phyloP scores from a whole-genome alignment of 2,113 vertebrate species.

The Camelus bactrianus region DNA sequence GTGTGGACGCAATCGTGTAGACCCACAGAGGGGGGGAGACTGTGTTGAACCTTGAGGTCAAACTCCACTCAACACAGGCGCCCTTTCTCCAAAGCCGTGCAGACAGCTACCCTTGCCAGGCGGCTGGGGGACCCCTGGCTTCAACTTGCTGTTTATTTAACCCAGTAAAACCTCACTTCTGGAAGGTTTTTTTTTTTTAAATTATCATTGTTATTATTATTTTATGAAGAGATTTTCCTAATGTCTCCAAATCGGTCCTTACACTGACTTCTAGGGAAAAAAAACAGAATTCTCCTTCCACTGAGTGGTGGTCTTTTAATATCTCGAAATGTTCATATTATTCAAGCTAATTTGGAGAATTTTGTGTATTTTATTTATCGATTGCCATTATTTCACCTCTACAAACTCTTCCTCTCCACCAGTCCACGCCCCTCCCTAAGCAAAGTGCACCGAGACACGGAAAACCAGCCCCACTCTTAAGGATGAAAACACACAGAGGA shows the following conservation, averaged over 20 bases:
- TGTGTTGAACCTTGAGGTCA: neutral
- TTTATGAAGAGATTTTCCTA: neutral
- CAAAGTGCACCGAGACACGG: neutral
- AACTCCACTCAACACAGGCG: fast-evolving
- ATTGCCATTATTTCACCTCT: neutral
- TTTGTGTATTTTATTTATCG: neutral
- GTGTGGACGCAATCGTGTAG: fast-evolving
- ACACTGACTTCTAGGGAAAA: neutral
- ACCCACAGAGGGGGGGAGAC: fast-evolving
- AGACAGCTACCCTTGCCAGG: neutral
- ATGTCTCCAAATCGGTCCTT: neutral
- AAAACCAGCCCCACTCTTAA: neutral
- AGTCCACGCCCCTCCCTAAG: no score
- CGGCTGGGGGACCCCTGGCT: fast-evolving
- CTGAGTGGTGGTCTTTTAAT: neutral
- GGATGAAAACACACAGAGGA: neutral
- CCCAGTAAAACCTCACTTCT: neutral
- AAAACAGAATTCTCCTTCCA: neutral
- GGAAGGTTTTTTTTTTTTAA: neutral
- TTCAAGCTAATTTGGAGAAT: neutral
- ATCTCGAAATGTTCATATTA: neutral
- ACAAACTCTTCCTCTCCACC: neutral
- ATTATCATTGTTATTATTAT: neutral
- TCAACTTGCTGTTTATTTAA: no score
- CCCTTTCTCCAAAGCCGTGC: fast-evolving